Evolutionary conservation across 1,140 invertebrate species (phyloP).

Genomic region (Drosophila mojavensis): DNA sequence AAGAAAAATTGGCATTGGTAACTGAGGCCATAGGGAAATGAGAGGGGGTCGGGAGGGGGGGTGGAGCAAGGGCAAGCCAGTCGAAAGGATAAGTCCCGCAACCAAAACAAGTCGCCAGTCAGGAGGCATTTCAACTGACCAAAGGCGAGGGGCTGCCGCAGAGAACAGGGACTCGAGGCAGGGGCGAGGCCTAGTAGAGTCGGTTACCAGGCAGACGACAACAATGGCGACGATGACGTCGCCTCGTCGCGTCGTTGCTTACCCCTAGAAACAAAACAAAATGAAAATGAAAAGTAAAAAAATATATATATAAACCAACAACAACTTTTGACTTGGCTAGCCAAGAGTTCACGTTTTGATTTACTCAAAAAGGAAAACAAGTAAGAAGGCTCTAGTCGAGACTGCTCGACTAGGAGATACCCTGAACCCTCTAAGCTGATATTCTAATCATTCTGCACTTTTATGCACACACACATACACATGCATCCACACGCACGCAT

Average conservation of each 20-base stretch:
- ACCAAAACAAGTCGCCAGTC: constrained; percentile 43
- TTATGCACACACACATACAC: constrained; percentile 17
- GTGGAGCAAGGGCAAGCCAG: background rate
- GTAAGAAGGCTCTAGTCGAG: no score
- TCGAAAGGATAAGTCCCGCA: constrained; percentile 39
- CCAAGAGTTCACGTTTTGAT: constrained; percentile 76
- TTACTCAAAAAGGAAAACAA: constrained; percentile 54
- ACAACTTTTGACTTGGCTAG: constrained; percentile 57
- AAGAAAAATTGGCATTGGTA: constrained; percentile 48
- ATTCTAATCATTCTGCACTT: no score
- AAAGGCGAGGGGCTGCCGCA: background rate
- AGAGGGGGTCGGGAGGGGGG: background rate
- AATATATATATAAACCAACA: background rate
- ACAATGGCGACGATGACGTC: constrained; percentile 41
- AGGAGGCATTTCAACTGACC: constrained; percentile 20
- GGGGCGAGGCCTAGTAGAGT: background rate
- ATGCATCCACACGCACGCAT: background rate
- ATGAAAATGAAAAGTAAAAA: constrained; percentile 16
- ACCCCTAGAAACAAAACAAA: background rate
- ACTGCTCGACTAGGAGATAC: no score
- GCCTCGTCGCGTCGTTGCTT: background rate
- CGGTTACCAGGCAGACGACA: constrained; percentile 31
- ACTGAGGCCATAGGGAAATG: background rate
- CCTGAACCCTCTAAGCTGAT: no score
- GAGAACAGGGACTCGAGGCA: background rate